phyloP scores from a whole-genome alignment of 2,888 invertebrate species.

The Cephonodes hylas region DNA sequence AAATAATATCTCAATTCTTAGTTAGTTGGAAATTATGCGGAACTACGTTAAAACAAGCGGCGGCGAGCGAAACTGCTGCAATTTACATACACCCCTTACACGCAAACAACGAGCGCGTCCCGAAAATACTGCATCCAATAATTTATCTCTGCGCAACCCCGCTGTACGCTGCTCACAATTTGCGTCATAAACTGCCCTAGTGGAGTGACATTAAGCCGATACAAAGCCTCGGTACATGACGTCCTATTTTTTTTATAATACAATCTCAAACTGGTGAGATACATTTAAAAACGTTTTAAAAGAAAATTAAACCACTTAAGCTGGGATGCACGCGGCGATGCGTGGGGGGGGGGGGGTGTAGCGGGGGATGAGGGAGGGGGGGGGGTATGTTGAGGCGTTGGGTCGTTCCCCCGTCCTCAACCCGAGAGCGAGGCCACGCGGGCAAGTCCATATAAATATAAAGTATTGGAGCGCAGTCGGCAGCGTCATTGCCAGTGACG shows the following conservation, averaged over 20 bases:
- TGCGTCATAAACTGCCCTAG: not conserved
- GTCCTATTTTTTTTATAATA: not conserved
- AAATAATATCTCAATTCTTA: no score
- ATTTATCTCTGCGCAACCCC: not conserved
- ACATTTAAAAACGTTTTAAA: conserved; percentile 6
- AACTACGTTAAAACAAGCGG: not conserved
- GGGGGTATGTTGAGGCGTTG: not conserved
- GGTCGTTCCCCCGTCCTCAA: not conserved
- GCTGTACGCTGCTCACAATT: no score
- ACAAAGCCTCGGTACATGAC: not conserved
- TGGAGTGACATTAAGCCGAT: not conserved
- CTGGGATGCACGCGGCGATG: conserved; percentile 3
- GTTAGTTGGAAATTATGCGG: not conserved
- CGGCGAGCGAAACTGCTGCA: not conserved
- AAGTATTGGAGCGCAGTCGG: not conserved
- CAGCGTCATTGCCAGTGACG: no score
- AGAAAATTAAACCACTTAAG: conserved; percentile 7
- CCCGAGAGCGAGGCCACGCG: not conserved
- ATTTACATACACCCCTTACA: not conserved
- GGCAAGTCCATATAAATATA: not conserved
- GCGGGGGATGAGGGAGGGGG: not conserved
- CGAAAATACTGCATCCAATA: not conserved
- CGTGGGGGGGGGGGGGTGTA: not conserved
- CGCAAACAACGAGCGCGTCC: not conserved
- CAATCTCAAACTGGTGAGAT: not conserved